Percentiles rank a stretch among this genome's conserved stretches.
phyloP scores from a whole-genome alignment of 2,888 invertebrate species.

The Pyrrhia umbra region DNA sequence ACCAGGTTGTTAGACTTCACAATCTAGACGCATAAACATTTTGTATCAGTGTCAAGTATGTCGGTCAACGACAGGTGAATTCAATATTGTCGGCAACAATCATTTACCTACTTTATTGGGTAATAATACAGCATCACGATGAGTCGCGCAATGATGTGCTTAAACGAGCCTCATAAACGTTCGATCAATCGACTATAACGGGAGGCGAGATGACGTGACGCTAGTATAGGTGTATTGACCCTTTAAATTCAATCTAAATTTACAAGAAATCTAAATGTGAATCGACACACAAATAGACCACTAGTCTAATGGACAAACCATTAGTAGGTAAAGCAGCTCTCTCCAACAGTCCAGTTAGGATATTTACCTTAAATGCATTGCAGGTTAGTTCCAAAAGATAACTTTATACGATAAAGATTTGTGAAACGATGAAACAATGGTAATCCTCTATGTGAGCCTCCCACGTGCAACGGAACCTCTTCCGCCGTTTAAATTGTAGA shows the following conservation, averaged over 20 bases:
- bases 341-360: conserved; percentile 17
- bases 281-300: conserved; percentile 34
- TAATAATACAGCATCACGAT: conserved; percentile 71
- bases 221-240: conserved; percentile 64
- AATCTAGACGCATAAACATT: conserved; percentile 49
- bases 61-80: conserved; percentile 60
- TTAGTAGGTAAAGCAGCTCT: conserved; percentile 17
- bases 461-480: conserved; percentile 83
- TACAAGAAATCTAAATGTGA: conserved; percentile 36
- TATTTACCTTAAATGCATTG: conserved; percentile 39
- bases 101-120: conserved; percentile 64
- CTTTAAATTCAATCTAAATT: conserved; percentile 59
- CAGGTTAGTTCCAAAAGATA: conserved; percentile 64
- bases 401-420: conserved; percentile 70
- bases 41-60: conserved; percentile 58
- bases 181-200: conserved; percentile 77
- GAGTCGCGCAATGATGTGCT: conserved; percentile 74
- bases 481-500: conserved; percentile 81
- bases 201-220: conserved; percentile 73
- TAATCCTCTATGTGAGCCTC: conserved; percentile 75
- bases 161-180: conserved; percentile 75
- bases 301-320: conserved; percentile 8
- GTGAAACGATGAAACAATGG: conserved; percentile 75
- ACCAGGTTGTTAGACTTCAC: conserved; percentile 43
- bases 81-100: conserved; percentile 67